Evolutionary conservation across 1,140 invertebrate genomes (phyloP), one percentile per base, ranked within the genome.

Genomic region (Goniozus legneri): DNA sequence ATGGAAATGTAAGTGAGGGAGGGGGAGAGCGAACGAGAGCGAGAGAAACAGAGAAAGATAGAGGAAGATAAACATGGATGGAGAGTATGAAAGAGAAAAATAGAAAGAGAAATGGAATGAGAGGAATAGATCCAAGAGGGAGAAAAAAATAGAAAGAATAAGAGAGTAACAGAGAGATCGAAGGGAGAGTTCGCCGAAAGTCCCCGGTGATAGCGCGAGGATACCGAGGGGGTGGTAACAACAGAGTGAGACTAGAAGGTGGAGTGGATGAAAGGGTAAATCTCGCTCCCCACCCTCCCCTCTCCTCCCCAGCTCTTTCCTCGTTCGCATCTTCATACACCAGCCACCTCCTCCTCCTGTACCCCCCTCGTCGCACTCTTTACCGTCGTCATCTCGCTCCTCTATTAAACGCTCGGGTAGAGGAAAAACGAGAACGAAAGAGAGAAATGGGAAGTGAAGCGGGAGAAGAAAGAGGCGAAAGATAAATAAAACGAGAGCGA

Each of bases 151-250:
- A 34, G 38, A 37, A 37, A 35, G 42, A 42, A 35, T 42, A 34
- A 21, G 47, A 15, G 34, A 30, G 36, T 20, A 44, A 33, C 34
- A 33, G 32, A 38, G 18, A 42, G 40, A 10, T 27, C 4, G 20
- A 10, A 18, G 20, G 14, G 16, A n/a, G 16, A 27, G 24, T 10
- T 4, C 4, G 24, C 24, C 14, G 46, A 13, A 19, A 22, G 35
- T 47, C 21, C 31, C 22, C 20, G n/a, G 16, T 30, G 20, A 21
- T 22, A 30, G 47, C 33, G 13, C 19, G 43, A 41, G 44, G 34
- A 44, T 44, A 27, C 39, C 45, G 40, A 32, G 50, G 54, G 40
- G 54, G 54, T 58, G 63, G 59, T 63, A 58, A 64, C 59, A 67
- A 66, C 59, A 63, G 60, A 51, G 55, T 48, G 47, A 46, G 54